Evolutionary conservation across 2,797 vertebrate genomes (phyloP).

Genomic region (Margarornis squamiger): DNA sequence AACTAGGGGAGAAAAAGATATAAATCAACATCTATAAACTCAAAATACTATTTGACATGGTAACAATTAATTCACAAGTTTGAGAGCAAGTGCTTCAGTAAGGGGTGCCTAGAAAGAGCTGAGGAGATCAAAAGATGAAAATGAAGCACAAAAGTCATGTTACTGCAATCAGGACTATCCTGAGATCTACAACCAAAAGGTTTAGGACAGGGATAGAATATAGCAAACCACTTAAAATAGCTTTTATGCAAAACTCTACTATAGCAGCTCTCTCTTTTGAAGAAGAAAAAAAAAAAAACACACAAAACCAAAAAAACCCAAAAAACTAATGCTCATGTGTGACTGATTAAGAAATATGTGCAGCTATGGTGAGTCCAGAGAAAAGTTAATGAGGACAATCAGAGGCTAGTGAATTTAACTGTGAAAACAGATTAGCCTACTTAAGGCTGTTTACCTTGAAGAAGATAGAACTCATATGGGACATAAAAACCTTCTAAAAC

Average conservation of each 20-base stretch:
- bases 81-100: neutral
- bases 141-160: neutral
- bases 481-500: neutral
- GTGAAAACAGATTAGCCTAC: neutral
- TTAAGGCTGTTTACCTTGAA: neutral
- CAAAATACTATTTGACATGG: neutral
- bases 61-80: neutral
- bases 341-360: neutral
- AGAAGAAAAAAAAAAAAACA: neutral
- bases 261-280: neutral
- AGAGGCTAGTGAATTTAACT: neutral
- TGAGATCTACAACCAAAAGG: neutral
- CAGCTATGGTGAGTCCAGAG: neutral
- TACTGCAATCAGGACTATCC: neutral
- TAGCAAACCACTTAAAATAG: neutral
- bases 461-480: neutral
- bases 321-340: neutral
- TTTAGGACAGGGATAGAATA: neutral
- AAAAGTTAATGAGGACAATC: neutral
- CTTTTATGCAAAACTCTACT: neutral
- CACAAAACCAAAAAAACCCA: no score
- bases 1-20: neutral
- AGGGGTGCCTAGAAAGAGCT: neutral
- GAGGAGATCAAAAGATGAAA: neutral
- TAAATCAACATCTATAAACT: neutral